Evolutionary conservation across 1,140 invertebrate species (phyloP), one percentile per base, ranked within the genome.

Genomic region (Drosophila lacteicornis): DNA sequence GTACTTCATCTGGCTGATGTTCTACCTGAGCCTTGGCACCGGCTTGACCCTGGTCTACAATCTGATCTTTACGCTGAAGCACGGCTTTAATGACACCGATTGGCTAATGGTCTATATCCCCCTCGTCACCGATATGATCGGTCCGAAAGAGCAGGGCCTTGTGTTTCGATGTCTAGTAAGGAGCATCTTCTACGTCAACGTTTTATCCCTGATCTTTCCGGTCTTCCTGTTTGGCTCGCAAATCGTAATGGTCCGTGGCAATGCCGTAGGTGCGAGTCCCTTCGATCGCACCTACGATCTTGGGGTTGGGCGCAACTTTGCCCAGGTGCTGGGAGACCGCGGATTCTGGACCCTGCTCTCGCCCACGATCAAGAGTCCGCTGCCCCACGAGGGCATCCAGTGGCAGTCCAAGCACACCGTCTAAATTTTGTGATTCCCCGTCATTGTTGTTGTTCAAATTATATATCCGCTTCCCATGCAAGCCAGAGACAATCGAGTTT

Each of bases 1-100:
- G 81, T 99, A 97, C 92, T 99, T 98, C 86, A 93, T 97, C 1
- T 95, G 95, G 79, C 96, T 98, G 86, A 93, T 97, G 6, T 92
- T 97, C 7, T 96, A 98, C 91, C 93, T 98, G 27, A 95, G 96
- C 80, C 69, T 97, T 6, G 95, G 95, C 5, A 95, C 96, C 56
- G 49, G 94, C 0, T 96, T 97, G 92, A 92, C 95, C 3, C 93
- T 94, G 13, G 93, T 93, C 79, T 96, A 95, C 66, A 97, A 98
- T 92, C 92, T 94, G 15, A 93, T 94, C 51, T 97, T 96, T 86
- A 92, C 96, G 25, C 80, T 9, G 0, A 13, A 8, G 38, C 2
- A 59, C 25, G 8, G 2, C 40, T 1, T 40, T 27, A n/a, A 27
- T 7, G 0, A 11, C 0, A 5, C 12, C 0, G 6, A 27, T 36